Evolutionary conservation across 2,797 vertebrate species (phyloP), one percentile per base, ranked within the genome.

Genomic region (Luscinia luscinia): DNA sequence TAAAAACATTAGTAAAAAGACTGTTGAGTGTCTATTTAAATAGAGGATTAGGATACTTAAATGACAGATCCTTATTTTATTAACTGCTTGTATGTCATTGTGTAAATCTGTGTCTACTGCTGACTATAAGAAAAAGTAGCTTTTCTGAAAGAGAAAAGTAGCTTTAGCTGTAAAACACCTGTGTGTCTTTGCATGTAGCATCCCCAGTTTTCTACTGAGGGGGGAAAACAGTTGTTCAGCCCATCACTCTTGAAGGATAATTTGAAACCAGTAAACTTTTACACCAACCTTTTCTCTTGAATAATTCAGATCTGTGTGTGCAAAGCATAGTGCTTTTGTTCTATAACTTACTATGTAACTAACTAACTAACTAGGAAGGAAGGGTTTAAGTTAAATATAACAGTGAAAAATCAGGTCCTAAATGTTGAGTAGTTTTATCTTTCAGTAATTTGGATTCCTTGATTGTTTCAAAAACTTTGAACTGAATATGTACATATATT

Each of bases 341-440:
- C 43, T 38, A 21, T 32, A 74, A 59, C 1, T 52, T 34, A 23
- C 19, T 28, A 63, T 58, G 2, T 41, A 67, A 26, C 2, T 64
- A 83, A 34, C 2, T 36, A 68, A 45, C 2, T 57, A 58, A 46
- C 0, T 41, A 40, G 4, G 2, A 4, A 12, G 2, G 2, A 6
- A 1, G 6, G 1, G 5, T 6, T 52, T 45, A 66, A 68, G 8
- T 46, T 67, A 41, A 51, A n/a, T 15, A 20, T 7, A 26, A 24
- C 79, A 79, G 10, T 19, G 9, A 48, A 87, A 69, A 84, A 54
- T 21, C 23, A 67, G 5, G 48, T 84, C 15, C 24, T 77, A 74
- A 74, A 30, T n/a, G 21, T 22, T 69, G 38, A 30, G 2, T 73
- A 22, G 4, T 48, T 93, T 41, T 40, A 14, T 77, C 14, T 74